Evolutionary conservation across 2,113 vertebrate species (phyloP), one percentile per base, ranked within the genome.

Genomic region (Acrocephalus kingi): DNA sequence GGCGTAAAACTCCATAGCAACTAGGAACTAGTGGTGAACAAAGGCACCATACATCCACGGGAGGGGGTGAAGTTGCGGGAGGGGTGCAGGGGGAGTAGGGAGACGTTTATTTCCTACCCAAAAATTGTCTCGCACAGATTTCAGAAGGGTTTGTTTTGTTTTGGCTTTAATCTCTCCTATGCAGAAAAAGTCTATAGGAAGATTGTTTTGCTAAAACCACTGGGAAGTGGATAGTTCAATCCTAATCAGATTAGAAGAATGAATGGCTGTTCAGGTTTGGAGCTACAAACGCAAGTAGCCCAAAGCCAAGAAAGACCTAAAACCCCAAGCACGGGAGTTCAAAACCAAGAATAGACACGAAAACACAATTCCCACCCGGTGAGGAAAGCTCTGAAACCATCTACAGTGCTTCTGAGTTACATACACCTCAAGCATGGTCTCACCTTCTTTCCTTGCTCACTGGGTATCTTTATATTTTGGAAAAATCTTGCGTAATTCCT

Each of bases 1-100:
- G 88, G 90, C 64, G 3, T 78, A 96, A 93, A 96, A 93, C 93
- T 94, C 93, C 96, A 95, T 96, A 95, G 92, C 79, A 92, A 96
- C 96, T 96, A 91, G 75, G 76, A 93, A 55, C 84, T 18, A 48
- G 67, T 8, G 7, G 30, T 83, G 75, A 96, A 97, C 94, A 96
- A 94, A 91, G 75, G 69, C 84, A 71, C 61, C 55, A 52, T 67
- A 86, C 61, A 80, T 66, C 39, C 52, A 45, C 2, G 6, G 31
- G 33, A 20, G 8, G 9, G 27, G 13, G 11, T 27, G 17, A 79
- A 41, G 49, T 35, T 89, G 48, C 3, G 0, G 31, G 22, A 72
- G 27, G 52, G 74, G 12, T 69, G 28, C 9, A 7, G 24, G 39
- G 7, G 15, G 14, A 49, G 27, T 46, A 56, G 20, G 64, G 59